Percentiles rank a stretch among this genome's conserved stretches.
phyloP scores from a whole-genome alignment of 2,113 vertebrate genomes.

The Hymenochirus boettgeri region DNA sequence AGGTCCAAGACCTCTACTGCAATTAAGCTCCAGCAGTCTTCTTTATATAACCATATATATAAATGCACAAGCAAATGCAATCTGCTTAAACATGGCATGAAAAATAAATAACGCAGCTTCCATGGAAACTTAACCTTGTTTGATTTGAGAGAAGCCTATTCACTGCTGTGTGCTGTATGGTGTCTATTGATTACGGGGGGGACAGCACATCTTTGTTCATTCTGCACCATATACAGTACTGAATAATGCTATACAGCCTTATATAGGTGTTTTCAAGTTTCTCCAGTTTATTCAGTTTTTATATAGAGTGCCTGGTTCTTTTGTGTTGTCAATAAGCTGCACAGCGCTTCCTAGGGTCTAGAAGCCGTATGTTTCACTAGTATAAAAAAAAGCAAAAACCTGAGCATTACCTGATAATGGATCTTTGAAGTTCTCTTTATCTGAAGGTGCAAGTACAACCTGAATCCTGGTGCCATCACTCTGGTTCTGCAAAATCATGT shows the following conservation, averaged over 20 bases:
- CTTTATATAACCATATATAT: no score
- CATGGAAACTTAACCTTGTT: constrained; percentile 27
- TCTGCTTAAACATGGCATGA: constrained; percentile 20
- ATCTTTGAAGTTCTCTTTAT: background rate
- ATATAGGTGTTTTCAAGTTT: background rate
- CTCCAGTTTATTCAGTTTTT: constrained; percentile 13
- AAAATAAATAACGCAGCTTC: constrained; percentile 16
- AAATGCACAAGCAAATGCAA: constrained; percentile 13
- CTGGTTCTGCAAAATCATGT: constrained; percentile 8
- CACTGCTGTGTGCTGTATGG: constrained; percentile 23
- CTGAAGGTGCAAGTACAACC: background rate
- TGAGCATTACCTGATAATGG: constrained; percentile 1
- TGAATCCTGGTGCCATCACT: background rate
- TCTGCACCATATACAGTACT: background rate
- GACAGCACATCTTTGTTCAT: constrained; percentile 7
- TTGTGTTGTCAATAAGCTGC: constrained; percentile 1
- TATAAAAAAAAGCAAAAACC: no score
- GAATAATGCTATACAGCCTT: background rate
- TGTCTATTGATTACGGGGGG: constrained; percentile 26
- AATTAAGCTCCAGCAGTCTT: no score
- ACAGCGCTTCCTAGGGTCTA: no score
- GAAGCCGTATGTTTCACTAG: no score
- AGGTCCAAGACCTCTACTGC: no score
- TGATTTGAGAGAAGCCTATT: constrained; percentile 11
- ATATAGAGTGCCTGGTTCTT: background rate